These are phyloP conservation scores for Corythaixoides concolor DNA, from an alignment of 2,113 vertebrate species.

Conservation along the genomic window DNA sequence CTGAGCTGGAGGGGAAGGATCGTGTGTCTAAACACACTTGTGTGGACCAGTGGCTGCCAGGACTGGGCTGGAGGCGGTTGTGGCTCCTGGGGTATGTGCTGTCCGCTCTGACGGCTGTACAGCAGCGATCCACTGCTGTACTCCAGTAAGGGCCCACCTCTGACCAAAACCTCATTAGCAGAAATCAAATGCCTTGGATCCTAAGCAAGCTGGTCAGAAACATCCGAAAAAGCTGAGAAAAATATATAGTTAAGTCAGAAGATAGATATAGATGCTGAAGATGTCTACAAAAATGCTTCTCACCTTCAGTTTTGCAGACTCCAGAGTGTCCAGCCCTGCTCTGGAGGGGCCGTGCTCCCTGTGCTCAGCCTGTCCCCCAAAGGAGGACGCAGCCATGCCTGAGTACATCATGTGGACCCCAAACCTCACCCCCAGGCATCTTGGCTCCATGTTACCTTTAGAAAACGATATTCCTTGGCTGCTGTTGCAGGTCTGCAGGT, in stretches of 20 bases:
- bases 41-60: neutral
- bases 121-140: neutral
- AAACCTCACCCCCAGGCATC: neutral
- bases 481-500: neutral
- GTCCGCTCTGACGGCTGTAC: neutral
- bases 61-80: neutral
- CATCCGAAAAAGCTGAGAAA: neutral
- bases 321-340: neutral
- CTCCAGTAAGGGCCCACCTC: neutral
- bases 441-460: neutral
- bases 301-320: neutral
- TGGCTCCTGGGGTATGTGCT: neutral
- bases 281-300: neutral
- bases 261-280: neutral
- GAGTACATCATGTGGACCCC: neutral
- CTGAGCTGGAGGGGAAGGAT: neutral
- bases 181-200: neutral
- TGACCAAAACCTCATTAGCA: neutral
- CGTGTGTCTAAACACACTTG: neutral
- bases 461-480: neutral
- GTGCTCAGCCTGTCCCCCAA: neutral
- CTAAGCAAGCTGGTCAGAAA: neutral
- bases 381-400: neutral
- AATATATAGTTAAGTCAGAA: neutral
- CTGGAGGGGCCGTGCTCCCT: accelerated